Base-by-base conservation (phyloP, 2,113 vertebrate species). In the Salvelinus alpinus region DNA sequence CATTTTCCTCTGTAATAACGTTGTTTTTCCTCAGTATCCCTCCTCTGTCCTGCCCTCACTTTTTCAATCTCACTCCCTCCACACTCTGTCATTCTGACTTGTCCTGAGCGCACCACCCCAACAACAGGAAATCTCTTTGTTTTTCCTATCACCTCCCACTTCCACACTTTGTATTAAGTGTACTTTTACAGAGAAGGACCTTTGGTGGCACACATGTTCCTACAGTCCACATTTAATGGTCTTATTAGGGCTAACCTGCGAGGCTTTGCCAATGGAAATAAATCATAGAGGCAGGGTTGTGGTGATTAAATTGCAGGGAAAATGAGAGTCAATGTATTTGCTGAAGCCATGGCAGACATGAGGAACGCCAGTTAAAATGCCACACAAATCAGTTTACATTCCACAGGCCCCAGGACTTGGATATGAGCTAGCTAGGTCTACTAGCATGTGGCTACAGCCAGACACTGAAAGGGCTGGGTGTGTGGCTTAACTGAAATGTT, bases 81-180 rank as follows among this genome's bases (percentile, higher is more conserved):
- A n/a, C 31, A 24, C 64, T 51, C 16, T 47, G 70, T 78, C 24
- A 13, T 64, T 79, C 27, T 68, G 13, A 31, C 66, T 68, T 68
- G 66, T 68, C 65, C 38, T 62, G 44, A 72, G 69, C 82, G 65
- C 13, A 18, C 16, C 14, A 80, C 77, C 67, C 72, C 74, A 76
- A 88, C 78, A 90, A 88, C 89, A 90, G 89, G 90, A 92, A 91
- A 80, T 67, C 65, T 78, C 85, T 83, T 83, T 92, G 81, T 87
- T 83, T 85, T 48, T 82, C 72, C 78, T 84, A 64, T 82, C 68
- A 84, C 87, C 87, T 92, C 88, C 88, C 84, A 77, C 85, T 90
- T 93, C 90, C 88, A 92, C 71, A 85, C 84, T 91, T 89, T 89
- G 90, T 92, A 77, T 78, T 67, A 70, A 27, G 7, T 76, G 76